Evolutionary conservation across 2,113 vertebrate genomes (phyloP).

Genomic region (Boulengeromyrus knoepffleri): DNA sequence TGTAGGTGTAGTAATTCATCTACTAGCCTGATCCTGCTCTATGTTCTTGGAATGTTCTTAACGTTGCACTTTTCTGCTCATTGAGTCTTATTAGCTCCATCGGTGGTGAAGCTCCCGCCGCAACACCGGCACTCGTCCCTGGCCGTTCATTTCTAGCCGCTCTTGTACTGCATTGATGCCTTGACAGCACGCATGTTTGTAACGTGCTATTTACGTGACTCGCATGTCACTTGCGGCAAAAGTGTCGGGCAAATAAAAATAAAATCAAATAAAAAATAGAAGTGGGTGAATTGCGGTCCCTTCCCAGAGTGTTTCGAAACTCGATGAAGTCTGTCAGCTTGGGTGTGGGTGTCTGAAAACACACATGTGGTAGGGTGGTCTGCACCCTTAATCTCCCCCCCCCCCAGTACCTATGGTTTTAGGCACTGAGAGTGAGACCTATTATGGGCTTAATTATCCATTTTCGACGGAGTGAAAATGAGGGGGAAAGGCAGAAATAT

Average conservation of each 20-base stretch:
- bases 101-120: not conserved
- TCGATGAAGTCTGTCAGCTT: not conserved
- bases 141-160: not conserved
- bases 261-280: not conserved
- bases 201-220: not conserved
- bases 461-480: slow-evolving; percentile 1
- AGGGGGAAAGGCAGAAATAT: not conserved
- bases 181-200: not conserved
- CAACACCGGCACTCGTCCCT: not conserved
- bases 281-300: not conserved
- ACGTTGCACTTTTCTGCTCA: not conserved
- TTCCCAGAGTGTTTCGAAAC: not conserved
- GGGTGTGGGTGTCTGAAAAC: not conserved
- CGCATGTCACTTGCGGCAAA: not conserved
- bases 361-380: not conserved
- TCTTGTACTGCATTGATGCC: not conserved
- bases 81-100: not conserved
- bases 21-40: not conserved
- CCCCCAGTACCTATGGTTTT: not conserved
- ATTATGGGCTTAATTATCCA: slow-evolving; percentile 2
- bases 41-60: too few species aligned
- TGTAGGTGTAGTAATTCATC: not conserved
- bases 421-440: not conserved
- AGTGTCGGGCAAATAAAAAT: not conserved
- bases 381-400: not conserved